Evolutionary conservation across 2,797 vertebrate species (phyloP).

Genomic region (Podargus strigoides): DNA sequence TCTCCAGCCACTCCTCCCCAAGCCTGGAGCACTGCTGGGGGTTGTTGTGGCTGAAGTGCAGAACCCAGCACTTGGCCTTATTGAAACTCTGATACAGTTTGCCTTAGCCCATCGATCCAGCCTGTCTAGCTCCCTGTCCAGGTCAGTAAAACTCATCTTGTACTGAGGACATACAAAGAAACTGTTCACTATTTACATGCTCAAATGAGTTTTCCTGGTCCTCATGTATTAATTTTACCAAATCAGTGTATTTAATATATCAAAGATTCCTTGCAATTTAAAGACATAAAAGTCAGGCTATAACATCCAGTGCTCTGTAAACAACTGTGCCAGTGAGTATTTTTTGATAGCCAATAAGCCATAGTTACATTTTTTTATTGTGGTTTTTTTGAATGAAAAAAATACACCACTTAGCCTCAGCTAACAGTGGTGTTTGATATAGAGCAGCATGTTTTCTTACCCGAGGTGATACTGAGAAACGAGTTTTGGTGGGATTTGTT

Average conservation of each 20-base stretch:
- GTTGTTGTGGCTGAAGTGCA: no score
- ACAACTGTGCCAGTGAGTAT: neutral
- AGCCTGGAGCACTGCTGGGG: no score
- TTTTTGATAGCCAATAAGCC: neutral
- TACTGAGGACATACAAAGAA: neutral
- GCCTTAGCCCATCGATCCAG: no score
- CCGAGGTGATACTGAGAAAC: neutral
- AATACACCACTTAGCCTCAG: neutral
- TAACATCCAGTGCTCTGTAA: neutral
- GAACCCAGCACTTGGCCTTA: no score
- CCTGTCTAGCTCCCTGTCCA: no score
- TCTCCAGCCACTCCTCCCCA: no score
- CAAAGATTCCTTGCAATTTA: neutral
- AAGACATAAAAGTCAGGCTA: neutral
- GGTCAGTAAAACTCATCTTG: neutral
- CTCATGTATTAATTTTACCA: neutral
- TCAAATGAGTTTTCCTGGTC: neutral
- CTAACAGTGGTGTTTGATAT: neutral
- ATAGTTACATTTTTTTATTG: neutral
- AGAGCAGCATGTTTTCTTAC: neutral
- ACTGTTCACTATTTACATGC: neutral
- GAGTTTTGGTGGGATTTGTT: constrained; percentile 8
- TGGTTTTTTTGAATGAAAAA: neutral
- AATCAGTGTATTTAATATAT: neutral
- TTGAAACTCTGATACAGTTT: no score